Conservation (phyloP, 2,797 vertebrate genomes). For the Parauchenoglanis ngamensis region DNA sequence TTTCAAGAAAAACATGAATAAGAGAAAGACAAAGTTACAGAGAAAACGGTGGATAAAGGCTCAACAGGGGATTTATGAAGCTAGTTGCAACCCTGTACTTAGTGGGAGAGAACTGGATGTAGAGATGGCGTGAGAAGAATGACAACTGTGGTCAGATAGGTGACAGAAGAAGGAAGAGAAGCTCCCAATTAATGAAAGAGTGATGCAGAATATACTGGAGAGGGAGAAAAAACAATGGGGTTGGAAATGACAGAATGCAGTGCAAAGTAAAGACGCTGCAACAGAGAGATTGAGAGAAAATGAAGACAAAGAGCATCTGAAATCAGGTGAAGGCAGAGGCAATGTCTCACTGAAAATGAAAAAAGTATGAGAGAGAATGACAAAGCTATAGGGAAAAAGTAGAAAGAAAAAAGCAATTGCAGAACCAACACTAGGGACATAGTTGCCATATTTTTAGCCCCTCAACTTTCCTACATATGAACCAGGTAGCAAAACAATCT, state of each 20-base stretch:
- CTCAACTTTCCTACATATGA: not conserved
- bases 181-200: not conserved
- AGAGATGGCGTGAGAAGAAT: conserved; percentile 14
- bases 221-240: not conserved
- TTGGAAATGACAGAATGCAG: conserved; percentile 14
- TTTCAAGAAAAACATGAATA: conserved; percentile 24
- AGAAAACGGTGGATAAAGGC: conserved; percentile 1
- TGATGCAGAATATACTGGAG: not conserved
- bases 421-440: not conserved
- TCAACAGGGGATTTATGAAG: conserved; percentile 27
- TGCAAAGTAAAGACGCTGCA: not conserved
- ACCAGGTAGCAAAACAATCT: not conserved
- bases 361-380: conserved; percentile 10
- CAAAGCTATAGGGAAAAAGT: not conserved
- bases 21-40: conserved; percentile 31
- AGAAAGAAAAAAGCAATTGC: not conserved
- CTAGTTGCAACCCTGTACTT: conserved; percentile 27
- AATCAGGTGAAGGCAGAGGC: conserved; percentile 15
- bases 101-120: conserved; percentile 8
- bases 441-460: not conserved
- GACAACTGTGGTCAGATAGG: conserved; percentile 12
- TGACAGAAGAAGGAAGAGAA: conserved; percentile 1
- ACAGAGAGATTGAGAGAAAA: not conserved
- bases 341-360: conserved; percentile 11
- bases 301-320: not conserved